Evolutionary conservation across 2,113 vertebrate genomes (phyloP), one percentile per base, ranked within the genome.

Genomic region (Platysteira castanea): DNA sequence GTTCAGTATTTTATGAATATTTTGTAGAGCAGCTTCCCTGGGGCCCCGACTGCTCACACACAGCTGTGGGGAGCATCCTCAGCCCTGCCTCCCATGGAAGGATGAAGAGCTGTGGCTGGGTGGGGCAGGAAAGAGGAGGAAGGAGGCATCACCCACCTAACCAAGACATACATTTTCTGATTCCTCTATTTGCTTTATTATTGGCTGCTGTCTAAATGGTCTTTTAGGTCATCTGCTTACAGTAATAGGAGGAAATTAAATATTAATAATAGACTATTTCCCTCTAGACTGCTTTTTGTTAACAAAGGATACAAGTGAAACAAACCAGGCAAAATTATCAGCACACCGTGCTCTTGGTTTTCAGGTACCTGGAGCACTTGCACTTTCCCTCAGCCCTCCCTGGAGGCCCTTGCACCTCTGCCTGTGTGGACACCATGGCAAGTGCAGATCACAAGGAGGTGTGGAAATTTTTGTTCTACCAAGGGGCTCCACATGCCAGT

Each of bases 161-260:
- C 47, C 3, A 74, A 78, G 80, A 65, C 39, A 16, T 37, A 60
- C 67, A 56, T 61, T 84, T 88, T 79, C 90, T 92, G 80, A 88
- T 90, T 83, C 91, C 69, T 90, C 82, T 63, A 46, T 84, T 81
- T 64, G 92, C 94, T 74, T 89, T 83, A 57, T 85, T 88, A 90
- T 87, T 81, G 82, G 86, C 63, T 92, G 71, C 65, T 87, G 39
- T 64, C 87, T 95, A 86, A 96, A 96, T 84, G 97, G 96, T 96
- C 97, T 92, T 96, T 74, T 70, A 97, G 96, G 94, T 97, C 94
- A 95, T 96, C 97, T 97, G 96, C 96, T 97, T 96, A 96, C 97
- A 92, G 94, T 94, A 93, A 92, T 90, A 94, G 92, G 85, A 95
- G 96, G 97, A 97, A 98, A 98, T 97, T 95, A 97, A 98, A 95